Conservation (phyloP, 2,113 vertebrate genomes). For the Acrocephalus kingi region DNA sequence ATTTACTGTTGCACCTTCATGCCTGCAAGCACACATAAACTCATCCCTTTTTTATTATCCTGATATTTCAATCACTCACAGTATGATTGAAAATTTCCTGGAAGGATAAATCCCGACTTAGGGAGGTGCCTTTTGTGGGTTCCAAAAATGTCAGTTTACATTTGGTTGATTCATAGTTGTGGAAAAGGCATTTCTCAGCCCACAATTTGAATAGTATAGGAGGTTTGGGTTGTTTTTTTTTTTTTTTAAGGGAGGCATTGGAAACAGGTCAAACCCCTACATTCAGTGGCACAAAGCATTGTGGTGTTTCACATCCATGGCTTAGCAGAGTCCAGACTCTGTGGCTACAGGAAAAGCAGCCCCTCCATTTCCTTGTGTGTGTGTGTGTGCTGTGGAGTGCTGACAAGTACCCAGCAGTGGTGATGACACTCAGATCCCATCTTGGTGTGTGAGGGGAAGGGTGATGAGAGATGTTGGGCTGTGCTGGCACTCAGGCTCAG, state of each 20-base stretch:
- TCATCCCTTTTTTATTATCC: neutral
- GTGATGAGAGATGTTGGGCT: neutral
- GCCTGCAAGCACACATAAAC: neutral
- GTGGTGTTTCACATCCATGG: neutral
- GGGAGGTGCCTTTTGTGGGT: conserved; percentile 9
- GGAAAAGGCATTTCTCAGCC: conserved; percentile 19
- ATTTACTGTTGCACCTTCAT: neutral
- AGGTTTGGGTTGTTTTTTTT: neutral
- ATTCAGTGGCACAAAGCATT: neutral
- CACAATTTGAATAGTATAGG: neutral
- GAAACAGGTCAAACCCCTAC: neutral
- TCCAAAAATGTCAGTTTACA: conserved; percentile 22
- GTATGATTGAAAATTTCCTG: conserved; percentile 55
- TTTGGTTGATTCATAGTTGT: conserved; percentile 30
- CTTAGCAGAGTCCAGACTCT: neutral
- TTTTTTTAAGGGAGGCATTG: neutral
- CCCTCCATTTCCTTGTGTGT: neutral
- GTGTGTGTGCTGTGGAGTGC: neutral
- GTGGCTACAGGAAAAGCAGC: neutral
- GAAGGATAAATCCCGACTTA: conserved; percentile 8
- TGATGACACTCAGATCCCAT: neutral
- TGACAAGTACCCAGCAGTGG: neutral
- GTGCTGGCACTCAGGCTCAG: neutral
- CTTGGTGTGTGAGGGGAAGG: neutral
- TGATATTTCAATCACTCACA: neutral